Base-by-base conservation (phyloP, 2,797 vertebrate genomes). In the Acipenser transmontanus region DNA sequence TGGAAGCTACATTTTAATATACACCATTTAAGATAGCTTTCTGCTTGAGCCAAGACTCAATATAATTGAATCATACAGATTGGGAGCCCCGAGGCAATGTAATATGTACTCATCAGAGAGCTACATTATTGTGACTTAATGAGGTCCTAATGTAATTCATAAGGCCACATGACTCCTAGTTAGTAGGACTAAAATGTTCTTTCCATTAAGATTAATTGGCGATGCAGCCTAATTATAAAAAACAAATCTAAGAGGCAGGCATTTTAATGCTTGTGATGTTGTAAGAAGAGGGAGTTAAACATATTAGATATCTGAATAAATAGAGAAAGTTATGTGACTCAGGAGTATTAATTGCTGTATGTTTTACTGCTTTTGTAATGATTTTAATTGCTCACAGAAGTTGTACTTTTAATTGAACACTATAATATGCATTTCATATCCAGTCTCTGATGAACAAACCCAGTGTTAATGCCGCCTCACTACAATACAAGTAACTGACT, bases 111-210 rank as follows among this genome's bases (percentile, higher is more conserved):
- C 78, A 83, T 84, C 78, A 69, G 34, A 71, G 65, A 61, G 72
- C 73, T 72, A 66, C 0, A 47, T 72, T 77, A 82, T 82, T 83
- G 73, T 80, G 84, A 73, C 70, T 78, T 85, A 80, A 85, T 78
- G 74, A 88, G 80, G 74, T 80, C 51, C 67, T 80, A 82, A 83
- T 82, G 78, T 80, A 76, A 80, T 80, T 84, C 80, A 72, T 84
- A 79, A 83, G 76, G 70, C 76, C 74, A 75, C 67, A 64, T 73
- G 78, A 71, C 72, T 76, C 71, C 78, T 64, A 20, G 74, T 76
- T 76, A 73, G 67, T 73, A 62, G 66, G 80, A 78, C 70, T 73
- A 59, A 71, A 7, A 34, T 64, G 76, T 77, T 76, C 78, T 85
- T 84, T 84, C 79, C 82, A 81, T 69, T 7, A 66, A 74, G 78